Evolutionary conservation across 2,888 invertebrate species (phyloP).

Genomic region (Strigamia maritima): DNA sequence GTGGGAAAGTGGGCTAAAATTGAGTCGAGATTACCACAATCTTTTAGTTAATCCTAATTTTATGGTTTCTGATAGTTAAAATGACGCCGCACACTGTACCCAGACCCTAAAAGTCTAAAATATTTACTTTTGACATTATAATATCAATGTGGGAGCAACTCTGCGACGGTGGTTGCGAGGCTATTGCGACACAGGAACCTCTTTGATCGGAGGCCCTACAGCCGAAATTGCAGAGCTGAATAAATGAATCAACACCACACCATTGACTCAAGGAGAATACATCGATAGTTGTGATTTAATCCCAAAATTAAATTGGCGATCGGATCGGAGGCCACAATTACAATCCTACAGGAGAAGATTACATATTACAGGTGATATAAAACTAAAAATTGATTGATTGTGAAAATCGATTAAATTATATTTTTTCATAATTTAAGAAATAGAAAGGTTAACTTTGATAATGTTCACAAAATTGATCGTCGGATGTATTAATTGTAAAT

Average conservation of each 20-base stretch:
- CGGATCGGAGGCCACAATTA: slow-evolving; percentile 73
- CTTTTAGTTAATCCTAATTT: too few relatives aligned
- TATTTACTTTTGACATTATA: too few relatives aligned
- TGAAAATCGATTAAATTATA: slow-evolving; percentile 44
- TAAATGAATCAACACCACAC: slow-evolving; percentile 62
- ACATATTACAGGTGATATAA: slow-evolving; percentile 76
- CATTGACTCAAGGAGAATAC: slow-evolving; percentile 72
- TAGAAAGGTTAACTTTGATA: neutral
- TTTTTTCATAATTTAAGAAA: neutral
- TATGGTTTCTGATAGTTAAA: too few relatives aligned
- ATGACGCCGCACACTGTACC: too few relatives aligned
- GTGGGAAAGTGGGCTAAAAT: too few relatives aligned
- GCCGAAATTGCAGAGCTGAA: slow-evolving; percentile 78
- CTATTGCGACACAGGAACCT: slow-evolving; percentile 95
- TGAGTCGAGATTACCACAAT: too few relatives aligned
- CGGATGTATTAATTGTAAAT: too few relatives aligned
- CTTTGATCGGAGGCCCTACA: slow-evolving; percentile 88
- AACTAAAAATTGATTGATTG: too few relatives aligned
- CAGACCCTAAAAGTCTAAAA: too few relatives aligned
- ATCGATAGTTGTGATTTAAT: slow-evolving; percentile 74
- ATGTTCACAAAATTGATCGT: too few relatives aligned
- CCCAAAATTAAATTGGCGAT: too few relatives aligned
- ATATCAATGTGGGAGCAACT: slow-evolving; percentile 51
- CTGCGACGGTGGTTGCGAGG: slow-evolving; percentile 81
- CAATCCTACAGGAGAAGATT: slow-evolving; percentile 76